Base-by-base conservation (phyloP, 2,113 vertebrate genomes). In the Pao palembangensis region DNA sequence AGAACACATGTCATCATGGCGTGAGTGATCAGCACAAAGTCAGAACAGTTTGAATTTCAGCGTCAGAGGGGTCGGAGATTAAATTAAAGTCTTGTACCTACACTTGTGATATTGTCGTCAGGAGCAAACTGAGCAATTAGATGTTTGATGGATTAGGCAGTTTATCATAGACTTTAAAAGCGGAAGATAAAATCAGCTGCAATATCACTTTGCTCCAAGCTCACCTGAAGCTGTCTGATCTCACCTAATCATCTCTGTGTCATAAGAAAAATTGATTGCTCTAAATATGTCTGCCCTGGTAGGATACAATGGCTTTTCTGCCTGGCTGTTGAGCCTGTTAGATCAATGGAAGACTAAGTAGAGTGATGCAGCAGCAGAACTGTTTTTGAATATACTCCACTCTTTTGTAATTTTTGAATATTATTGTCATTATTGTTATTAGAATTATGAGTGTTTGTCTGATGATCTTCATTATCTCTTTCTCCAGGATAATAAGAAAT, bases 141-240 rank as follows among this genome's bases (percentile, higher is more conserved):
- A 69, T 67, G 16, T 64, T 21, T 50, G 69, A 76, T 75, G 75
- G 71, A 79, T 81, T 83, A 71, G 51, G 25, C 41, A 43, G 56
- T 66, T 80, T 67, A 80, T 80, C 59, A 51, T 34, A 20, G 17
- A 61, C 68, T 68, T 84, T 76, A 67, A 51, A 73, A 67, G 52
- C 31, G 51, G 53, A 25, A 72, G 70, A 76, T 78, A 71, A 64
- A 68, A 82, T 82, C 69, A 72, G 44, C 48, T 61, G 28, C 0
- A 0, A 61, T 49, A 65, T 69, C 62, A 67, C n/a, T 75, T 65
- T 67, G 28, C 49, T 59, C 51, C 17, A 47, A 59, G 53, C 53
- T 60, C 67, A 52, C n/a, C 0, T 8, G 51, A 65, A 76, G 38
- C 58, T 54, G 41, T 70, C 54, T 48, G 20, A 73, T 63, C 44